Conservation (phyloP, 2,888 invertebrate genomes). For the Amiota minor region DNA sequence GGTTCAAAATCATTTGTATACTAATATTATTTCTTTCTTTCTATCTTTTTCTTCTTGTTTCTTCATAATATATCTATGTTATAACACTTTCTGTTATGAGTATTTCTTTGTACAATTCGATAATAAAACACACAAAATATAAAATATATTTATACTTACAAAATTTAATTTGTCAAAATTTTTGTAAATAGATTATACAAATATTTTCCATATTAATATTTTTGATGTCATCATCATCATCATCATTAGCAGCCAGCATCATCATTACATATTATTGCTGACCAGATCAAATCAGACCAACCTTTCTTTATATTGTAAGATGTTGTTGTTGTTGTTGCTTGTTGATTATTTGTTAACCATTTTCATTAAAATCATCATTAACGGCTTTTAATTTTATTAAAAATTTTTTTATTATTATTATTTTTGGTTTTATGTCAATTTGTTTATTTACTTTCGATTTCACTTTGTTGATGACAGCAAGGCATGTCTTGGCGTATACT, state of each 20-base stretch:
- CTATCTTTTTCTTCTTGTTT: background rate
- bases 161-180: background rate
- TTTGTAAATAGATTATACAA: slow-evolving; percentile 5
- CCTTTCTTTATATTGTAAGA: too few species aligned
- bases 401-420: slow-evolving; percentile 38
- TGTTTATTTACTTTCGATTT: slow-evolving; percentile 57
- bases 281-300: too few species aligned
- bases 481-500: too few species aligned
- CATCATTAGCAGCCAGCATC: background rate
- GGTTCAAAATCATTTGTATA: slow-evolving; percentile 29
- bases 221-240: background rate
- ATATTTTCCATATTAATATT: background rate
- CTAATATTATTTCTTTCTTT: background rate
- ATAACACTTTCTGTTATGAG: background rate
- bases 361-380: slow-evolving; percentile 49
- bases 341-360: slow-evolving; percentile 12
- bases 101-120: background rate
- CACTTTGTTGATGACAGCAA: slow-evolving; percentile 38
- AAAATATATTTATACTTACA: too few species aligned
- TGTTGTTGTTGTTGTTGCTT: too few species aligned
- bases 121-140: background rate
- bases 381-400: slow-evolving; percentile 31
- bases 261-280: background rate
- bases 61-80: background rate
- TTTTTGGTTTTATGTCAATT: slow-evolving; percentile 31